Percentiles rank a stretch among this genome's conserved stretches.
phyloP scores from a whole-genome alignment of 2,888 invertebrate species.

The Lingula anatina region DNA sequence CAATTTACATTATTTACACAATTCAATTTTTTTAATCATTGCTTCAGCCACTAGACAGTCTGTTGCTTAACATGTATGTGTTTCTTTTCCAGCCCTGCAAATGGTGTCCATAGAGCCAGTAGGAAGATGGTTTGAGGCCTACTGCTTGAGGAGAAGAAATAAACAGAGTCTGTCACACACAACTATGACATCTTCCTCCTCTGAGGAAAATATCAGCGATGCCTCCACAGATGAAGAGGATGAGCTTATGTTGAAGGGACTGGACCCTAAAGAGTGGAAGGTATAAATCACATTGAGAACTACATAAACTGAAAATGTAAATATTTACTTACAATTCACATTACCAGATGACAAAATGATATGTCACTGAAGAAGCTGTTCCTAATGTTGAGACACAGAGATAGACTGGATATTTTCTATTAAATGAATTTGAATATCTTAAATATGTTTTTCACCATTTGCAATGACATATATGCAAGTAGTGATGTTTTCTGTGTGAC shows the following conservation, averaged over 20 bases:
- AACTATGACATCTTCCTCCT: conserved; percentile 33
- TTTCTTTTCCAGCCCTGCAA: conserved; percentile 21
- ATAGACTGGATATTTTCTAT: background rate
- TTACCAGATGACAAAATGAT: too few species aligned
- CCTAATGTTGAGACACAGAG: background rate
- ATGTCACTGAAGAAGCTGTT: background rate
- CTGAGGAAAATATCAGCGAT: conserved; percentile 30
- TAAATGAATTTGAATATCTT: too few species aligned
- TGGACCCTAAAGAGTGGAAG: conserved; percentile 96
- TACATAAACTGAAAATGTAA: too few species aligned
- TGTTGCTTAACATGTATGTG: too few species aligned
- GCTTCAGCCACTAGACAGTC: too few species aligned
- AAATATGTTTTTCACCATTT: too few species aligned
- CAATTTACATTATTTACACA: too few species aligned
- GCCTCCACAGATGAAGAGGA: conserved; percentile 34
- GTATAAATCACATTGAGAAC: conserved; percentile 33
- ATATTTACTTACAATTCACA: too few species aligned
- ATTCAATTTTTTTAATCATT: too few species aligned
- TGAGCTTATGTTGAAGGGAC: conserved; percentile 68
- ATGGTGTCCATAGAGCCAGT: conserved; percentile 37
- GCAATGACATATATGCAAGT: too few species aligned
- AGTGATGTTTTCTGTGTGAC: too few species aligned
- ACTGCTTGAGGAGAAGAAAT: conserved; percentile 32
- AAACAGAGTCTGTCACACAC: conserved; percentile 42
- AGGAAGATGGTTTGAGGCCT: conserved; percentile 47